Evolutionary conservation across 2,113 vertebrate genomes (phyloP).

Genomic region (Mystacornis crossleyi): DNA sequence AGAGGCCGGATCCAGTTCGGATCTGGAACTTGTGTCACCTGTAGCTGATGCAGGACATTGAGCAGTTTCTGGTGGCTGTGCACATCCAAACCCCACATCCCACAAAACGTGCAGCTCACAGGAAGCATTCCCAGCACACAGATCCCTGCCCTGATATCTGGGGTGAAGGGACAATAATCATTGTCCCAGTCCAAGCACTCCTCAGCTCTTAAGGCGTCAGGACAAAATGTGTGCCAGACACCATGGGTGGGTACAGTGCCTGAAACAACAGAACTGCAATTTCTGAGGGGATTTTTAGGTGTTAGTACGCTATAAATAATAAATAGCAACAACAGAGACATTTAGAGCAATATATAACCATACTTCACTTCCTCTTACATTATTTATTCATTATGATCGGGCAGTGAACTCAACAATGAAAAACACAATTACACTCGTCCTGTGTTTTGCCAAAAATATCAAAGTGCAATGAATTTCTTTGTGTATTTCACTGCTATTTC

Average conservation of each 20-base stretch:
- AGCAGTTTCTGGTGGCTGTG: background rate
- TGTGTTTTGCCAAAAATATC: background rate
- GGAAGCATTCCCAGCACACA: background rate
- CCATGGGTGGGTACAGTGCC: background rate
- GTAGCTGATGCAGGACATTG: rapidly evolving
- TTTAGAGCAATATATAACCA: background rate
- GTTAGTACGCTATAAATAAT: background rate
- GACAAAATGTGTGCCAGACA: background rate
- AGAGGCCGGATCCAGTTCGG: too few relatives aligned
- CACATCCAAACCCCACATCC: too few relatives aligned
- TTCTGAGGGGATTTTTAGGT: background rate
- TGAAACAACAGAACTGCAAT: background rate
- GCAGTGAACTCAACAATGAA: background rate
- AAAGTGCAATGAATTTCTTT: background rate
- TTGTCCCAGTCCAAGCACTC: background rate
- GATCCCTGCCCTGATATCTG: background rate
- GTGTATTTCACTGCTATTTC: background rate
- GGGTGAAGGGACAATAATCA: background rate
- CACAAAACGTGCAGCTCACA: background rate
- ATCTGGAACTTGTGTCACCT: background rate
- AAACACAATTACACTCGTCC: background rate
- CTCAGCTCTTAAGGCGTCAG: background rate
- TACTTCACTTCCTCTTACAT: background rate
- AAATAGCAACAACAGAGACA: background rate
- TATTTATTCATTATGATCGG: background rate